Evolutionary conservation across 2,113 vertebrate species (phyloP), one percentile per base, ranked within the genome.

Genomic region (Orcinus orca): DNA sequence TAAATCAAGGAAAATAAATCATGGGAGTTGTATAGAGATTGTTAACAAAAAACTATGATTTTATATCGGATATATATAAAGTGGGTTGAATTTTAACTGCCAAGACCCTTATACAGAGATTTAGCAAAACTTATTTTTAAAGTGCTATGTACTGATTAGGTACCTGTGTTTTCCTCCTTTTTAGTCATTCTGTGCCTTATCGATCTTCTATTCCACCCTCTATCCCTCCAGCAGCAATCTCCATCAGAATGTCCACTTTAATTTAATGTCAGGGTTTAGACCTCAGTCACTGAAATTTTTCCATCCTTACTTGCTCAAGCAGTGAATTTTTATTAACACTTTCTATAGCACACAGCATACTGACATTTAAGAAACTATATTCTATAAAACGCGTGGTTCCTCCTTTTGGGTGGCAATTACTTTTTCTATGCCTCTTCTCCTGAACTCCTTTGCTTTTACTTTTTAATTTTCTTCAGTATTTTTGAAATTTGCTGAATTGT

Each of bases 141-240:
- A 41, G 4, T 12, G 6, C 13, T 44, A 60, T n/a, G 11, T 20
- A n/a, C 7, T 63, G 26, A n/a, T 36, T 25, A 33, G 14, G 2
- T 44, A 31, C 36, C 2, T 14, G 3, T 50, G 14, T 20, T 9
- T 77, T 71, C 26, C 13, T 47, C 1, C 18, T 14, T 76, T 82
- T 63, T 33, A 21, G 2, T 83, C 21, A 18, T 80, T 86, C 65
- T 83, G 21, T 25, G 8, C 14, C 29, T 8, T 29, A 60, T 41
- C 1, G 1, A 41, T 63, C 4, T 76, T 80, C 23, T 63, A 9
- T 5, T 2, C 2, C 17, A 21, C 31, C 15, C 2, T 47, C 5
- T 50, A 33, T 87, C 33, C 41, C 13, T 17, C 12, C 31, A 71
- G 8, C 1, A 41, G 17, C 33, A 23, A 29, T 67, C 1, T 21